Evolutionary conservation across 1,140 invertebrate genomes (phyloP).

Genomic region (Diprion similis): DNA sequence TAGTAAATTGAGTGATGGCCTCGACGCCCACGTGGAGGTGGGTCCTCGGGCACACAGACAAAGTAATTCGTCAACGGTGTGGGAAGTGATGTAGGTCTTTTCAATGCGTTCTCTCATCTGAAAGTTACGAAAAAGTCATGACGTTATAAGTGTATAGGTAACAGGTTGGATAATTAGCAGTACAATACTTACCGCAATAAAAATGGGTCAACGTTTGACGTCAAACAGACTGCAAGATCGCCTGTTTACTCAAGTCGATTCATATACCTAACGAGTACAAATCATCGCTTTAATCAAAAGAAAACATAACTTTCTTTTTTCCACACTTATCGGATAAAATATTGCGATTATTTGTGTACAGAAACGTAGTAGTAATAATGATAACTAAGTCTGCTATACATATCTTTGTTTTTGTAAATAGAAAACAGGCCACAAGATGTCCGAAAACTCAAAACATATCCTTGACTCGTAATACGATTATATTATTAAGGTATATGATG

Average conservation of each 20-base stretch:
- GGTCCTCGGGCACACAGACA: conserved; percentile 56
- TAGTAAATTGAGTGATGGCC: conserved; percentile 74
- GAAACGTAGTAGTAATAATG: too few species aligned
- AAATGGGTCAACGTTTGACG: neutral
- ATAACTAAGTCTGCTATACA: too few species aligned
- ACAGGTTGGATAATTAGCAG: neutral
- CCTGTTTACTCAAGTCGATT: neutral
- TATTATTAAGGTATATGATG: too few species aligned
- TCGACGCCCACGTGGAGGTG: conserved; percentile 76
- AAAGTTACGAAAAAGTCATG: too few species aligned
- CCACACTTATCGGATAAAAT: too few species aligned
- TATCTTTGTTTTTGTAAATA: too few species aligned
- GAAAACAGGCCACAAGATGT: too few species aligned
- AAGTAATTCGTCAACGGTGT: conserved; percentile 59
- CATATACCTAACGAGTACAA: neutral
- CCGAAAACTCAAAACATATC: too few species aligned
- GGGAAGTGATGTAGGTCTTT: conserved; percentile 58
- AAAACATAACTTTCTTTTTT: too few species aligned
- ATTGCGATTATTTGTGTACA: too few species aligned
- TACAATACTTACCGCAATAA: neutral
- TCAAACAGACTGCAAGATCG: conserved; percentile 7
- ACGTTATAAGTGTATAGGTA: neutral
- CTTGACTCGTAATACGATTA: too few species aligned
- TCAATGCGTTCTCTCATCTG: too few species aligned
- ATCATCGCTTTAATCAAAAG: neutral